Percentiles rank a stretch among this genome's conserved stretches.
These are phyloP conservation scores for Brachirus orientalis DNA, from an alignment of 2,113 vertebrate species.

Conservation along the genomic window DNA sequence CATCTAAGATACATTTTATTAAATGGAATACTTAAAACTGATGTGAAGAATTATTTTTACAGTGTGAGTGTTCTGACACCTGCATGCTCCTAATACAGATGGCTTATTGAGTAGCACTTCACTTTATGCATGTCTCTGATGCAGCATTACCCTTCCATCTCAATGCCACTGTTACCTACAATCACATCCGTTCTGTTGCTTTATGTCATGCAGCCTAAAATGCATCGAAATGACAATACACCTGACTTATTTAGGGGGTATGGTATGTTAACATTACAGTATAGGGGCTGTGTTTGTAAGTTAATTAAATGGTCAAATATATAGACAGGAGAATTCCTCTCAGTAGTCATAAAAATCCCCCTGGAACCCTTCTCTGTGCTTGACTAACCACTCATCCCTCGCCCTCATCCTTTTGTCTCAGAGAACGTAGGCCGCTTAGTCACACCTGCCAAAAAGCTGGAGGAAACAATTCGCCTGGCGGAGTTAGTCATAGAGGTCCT, in stretches of 20 bases:
- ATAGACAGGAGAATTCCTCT: slow-evolving; percentile 37
- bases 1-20: no score
- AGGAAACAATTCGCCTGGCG: slow-evolving; percentile 98
- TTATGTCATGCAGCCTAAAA: slow-evolving; percentile 61
- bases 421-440: slow-evolving; percentile 99
- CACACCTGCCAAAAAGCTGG: slow-evolving; percentile 99
- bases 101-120: slow-evolving; percentile 50
- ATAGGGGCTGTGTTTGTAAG: slow-evolving; percentile 56
- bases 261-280: slow-evolving; percentile 54
- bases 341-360: slow-evolving; percentile 57
- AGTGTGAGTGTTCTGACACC: background rate
- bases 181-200: slow-evolving; percentile 58
- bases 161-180: slow-evolving; percentile 45
- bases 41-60: background rate
- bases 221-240: slow-evolving; percentile 36
- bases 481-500: slow-evolving; percentile 99
- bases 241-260: slow-evolving; percentile 37
- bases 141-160: slow-evolving; percentile 65
- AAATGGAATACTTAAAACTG: no score
- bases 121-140: slow-evolving; percentile 61
- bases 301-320: slow-evolving; percentile 48
- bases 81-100: slow-evolving; percentile 54
- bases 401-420: slow-evolving; percentile 94
- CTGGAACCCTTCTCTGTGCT: slow-evolving; percentile 71
- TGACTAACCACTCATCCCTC: slow-evolving; percentile 79